A percentile compares a stretch with the other conserved stretches of the same genome.
Conservation (phyloP, 1,140 invertebrate genomes). For the Tetramorium parvispinum region DNA sequence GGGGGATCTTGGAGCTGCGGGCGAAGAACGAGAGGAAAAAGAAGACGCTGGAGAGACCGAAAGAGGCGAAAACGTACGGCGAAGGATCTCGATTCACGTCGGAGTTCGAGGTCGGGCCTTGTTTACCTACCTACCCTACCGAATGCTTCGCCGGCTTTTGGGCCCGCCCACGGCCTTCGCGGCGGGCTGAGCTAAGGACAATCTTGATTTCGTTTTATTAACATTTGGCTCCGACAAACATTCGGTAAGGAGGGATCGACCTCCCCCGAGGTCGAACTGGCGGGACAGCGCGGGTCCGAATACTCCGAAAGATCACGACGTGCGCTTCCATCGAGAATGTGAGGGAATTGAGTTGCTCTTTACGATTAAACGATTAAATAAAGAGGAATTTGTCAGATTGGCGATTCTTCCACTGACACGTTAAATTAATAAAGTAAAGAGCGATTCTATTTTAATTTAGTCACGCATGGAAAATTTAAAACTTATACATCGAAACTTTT, state of each 20-base stretch:
- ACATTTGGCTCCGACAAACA: constrained; percentile 70
- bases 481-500: neutral
- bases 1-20: neutral
- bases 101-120: constrained; percentile 69
- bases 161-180: constrained; percentile 73
- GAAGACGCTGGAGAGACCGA: constrained; percentile 37
- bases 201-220: constrained; percentile 70
- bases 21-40: neutral
- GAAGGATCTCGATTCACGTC: constrained; percentile 65
- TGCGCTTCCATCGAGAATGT: neutral
- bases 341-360: neutral
- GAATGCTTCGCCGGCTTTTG: constrained; percentile 61
- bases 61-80: constrained; percentile 55
- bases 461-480: neutral
- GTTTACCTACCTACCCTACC: constrained; percentile 65
- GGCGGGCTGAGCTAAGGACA: constrained; percentile 53
- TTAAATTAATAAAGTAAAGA: neutral
- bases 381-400: neutral
- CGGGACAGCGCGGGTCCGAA: neutral
- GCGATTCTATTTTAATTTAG: neutral
- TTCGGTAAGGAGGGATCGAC: constrained; percentile 63
- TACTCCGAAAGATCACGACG: neutral
- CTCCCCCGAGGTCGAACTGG: constrained; percentile 63
- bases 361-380: neutral
- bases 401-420: neutral